Percentiles rank a stretch among this genome's conserved stretches.
Conservation (phyloP, 2,888 invertebrate species). For the Athrips mouffetella region DNA sequence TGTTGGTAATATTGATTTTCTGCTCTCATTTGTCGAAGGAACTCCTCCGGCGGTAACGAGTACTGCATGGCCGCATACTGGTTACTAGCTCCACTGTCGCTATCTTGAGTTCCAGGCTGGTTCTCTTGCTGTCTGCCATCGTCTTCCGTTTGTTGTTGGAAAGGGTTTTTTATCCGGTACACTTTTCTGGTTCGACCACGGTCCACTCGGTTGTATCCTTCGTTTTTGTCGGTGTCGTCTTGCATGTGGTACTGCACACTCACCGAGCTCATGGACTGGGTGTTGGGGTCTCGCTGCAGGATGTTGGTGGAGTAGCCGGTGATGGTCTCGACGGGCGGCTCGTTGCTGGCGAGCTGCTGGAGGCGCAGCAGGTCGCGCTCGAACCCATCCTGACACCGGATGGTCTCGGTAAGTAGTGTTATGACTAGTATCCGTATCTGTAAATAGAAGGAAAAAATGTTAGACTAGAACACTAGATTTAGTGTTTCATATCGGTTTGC, state of each 20-base stretch:
- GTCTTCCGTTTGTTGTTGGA: constrained; percentile 55
- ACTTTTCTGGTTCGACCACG: constrained; percentile 55
- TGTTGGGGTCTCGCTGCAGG: constrained; percentile 53
- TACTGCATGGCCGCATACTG: constrained; percentile 71
- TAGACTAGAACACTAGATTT: background rate
- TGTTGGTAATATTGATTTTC: constrained; percentile 62
- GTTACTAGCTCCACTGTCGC: constrained; percentile 66
- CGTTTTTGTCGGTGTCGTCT: constrained; percentile 51
- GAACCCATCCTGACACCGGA: constrained; percentile 64
- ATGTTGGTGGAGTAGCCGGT: constrained; percentile 54
- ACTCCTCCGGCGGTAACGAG: constrained; percentile 71
- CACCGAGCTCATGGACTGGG: constrained; percentile 51
- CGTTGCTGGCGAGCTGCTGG: constrained; percentile 54
- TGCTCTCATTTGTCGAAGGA: constrained; percentile 63
- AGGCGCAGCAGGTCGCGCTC: constrained; percentile 58
- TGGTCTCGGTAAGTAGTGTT: constrained; percentile 47
- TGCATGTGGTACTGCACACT: constrained; percentile 52
- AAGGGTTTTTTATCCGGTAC: constrained; percentile 68
- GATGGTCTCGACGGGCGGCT: constrained; percentile 51
- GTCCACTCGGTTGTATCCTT: constrained; percentile 50
- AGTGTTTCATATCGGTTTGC: background rate
- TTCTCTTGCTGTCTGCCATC: constrained; percentile 39
- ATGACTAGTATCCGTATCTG: constrained; percentile 73
- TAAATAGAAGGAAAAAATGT: constrained; percentile 39
- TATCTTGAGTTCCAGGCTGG: constrained; percentile 49